Percentiles rank a stretch among this genome's conserved stretches.
Conservation (phyloP, 30 jellyfish, hydroid and myxozoan species). For the Aurelia coerulea region DNA sequence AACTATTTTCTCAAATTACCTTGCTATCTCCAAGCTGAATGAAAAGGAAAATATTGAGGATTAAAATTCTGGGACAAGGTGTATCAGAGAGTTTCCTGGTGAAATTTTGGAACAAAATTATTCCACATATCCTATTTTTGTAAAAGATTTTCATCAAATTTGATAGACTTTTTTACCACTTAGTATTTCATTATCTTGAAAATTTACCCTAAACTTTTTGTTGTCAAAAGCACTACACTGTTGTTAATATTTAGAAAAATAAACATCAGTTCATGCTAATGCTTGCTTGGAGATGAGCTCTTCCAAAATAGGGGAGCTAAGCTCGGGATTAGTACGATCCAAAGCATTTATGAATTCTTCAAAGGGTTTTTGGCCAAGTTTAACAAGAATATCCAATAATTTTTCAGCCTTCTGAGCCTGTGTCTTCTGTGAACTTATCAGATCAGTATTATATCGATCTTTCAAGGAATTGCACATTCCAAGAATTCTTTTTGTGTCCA, state of each 20-base stretch:
- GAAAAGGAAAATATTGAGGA: no score
- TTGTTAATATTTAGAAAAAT: no score
- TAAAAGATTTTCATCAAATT: background rate
- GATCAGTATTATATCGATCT: conserved; percentile 24
- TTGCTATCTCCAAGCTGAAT: no score
- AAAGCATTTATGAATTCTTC: conserved; percentile 64
- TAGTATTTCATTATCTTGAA: no score
- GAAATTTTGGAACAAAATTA: no score
- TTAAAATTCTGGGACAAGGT: no score
- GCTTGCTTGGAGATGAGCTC: conserved; percentile 26
- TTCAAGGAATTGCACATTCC: conserved; percentile 19
- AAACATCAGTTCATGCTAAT: background rate
- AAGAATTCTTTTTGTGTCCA: conserved; percentile 30
- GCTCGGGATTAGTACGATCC: conserved; percentile 35
- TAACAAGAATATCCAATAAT: conserved; percentile 55
- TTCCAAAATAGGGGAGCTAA: conserved; percentile 45
- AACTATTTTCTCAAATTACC: no score
- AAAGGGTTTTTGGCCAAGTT: conserved; percentile 65
- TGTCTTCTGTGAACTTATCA: conserved; percentile 33
- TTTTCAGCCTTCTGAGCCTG: conserved; percentile 43
- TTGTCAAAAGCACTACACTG: no score
- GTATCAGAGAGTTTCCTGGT: no score
- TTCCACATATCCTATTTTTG: no score
- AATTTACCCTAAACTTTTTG: no score
- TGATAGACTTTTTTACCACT: background rate